Conservation (phyloP, 2,888 invertebrate species). For the Calephelis perditalis region DNA sequence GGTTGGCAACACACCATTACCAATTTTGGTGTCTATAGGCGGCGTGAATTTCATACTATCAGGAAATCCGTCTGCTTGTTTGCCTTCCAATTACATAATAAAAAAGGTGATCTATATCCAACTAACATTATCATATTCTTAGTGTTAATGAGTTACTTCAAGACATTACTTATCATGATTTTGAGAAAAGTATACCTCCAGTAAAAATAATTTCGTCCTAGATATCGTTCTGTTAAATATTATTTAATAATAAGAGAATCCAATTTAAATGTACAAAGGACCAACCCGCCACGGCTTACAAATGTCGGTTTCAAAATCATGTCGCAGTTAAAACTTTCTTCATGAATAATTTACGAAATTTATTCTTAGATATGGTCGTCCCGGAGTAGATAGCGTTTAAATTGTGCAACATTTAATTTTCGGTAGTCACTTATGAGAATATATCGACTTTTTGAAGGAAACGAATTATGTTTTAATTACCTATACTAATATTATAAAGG, state of each 20-base stretch:
- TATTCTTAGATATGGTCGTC: constrained; percentile 72
- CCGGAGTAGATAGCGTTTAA: constrained; percentile 71
- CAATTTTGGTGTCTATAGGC: too few species aligned
- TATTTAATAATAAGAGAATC: constrained; percentile 6
- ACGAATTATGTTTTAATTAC: too few species aligned
- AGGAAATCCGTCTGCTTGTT: too few species aligned
- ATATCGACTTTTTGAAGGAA: constrained; percentile 19
- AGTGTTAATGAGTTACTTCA: too few species aligned
- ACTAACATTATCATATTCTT: too few species aligned
- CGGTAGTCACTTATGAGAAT: constrained; percentile 37
- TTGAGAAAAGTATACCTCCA: too few species aligned
- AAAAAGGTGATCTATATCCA: too few species aligned
- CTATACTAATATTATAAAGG: too few species aligned
- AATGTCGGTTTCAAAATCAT: constrained; percentile 75
- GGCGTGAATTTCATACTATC: too few species aligned
- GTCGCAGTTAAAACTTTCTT: constrained; percentile 74
- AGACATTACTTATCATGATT: too few species aligned
- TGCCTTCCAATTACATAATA: too few species aligned
- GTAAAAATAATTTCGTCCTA: not conserved
- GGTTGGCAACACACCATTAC: too few species aligned
- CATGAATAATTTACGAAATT: constrained; percentile 77
- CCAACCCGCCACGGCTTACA: constrained; percentile 49
- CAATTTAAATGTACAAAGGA: constrained; percentile 16
- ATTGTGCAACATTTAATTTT: constrained; percentile 68
- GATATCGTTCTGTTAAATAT: not conserved